Conservation (phyloP, 2,113 vertebrate genomes). For the Acrocephalus arundinaceus region DNA sequence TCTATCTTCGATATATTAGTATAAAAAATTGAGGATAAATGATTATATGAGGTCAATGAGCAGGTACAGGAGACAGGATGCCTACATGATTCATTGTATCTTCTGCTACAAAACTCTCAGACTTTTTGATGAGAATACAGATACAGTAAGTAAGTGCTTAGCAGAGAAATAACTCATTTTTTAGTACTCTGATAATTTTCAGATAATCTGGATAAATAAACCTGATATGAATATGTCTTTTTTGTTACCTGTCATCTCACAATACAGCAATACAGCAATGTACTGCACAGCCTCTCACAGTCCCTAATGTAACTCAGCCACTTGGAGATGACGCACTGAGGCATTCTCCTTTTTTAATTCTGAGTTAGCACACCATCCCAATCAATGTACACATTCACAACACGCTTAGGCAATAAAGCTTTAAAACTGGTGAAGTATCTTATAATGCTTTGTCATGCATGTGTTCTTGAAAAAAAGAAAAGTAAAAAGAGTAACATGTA, state of each 20-base stretch:
- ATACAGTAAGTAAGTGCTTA: not conserved
- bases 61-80: constrained; percentile 38
- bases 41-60: constrained; percentile 76
- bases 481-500: not conserved
- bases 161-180: not conserved
- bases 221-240: not conserved
- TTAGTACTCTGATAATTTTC: not conserved
- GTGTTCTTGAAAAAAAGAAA: not conserved
- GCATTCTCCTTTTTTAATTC: not conserved
- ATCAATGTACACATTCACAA: not conserved
- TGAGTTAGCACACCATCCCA: not conserved
- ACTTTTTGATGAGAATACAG: constrained; percentile 28
- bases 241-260: not conserved
- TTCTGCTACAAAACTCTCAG: not conserved
- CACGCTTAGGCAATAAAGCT: not conserved
- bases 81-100: constrained; percentile 15
- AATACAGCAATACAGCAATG: not conserved
- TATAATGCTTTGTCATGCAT: not conserved
- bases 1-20: constrained; percentile 51
- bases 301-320: not conserved
- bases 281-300: not conserved
- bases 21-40: constrained; percentile 73
- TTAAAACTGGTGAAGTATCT: not conserved
- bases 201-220: constrained; percentile 13
- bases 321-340: not conserved